Evolutionary conservation across 2,797 vertebrate genomes (phyloP).

Genomic region (Amblyraja radiata): DNA sequence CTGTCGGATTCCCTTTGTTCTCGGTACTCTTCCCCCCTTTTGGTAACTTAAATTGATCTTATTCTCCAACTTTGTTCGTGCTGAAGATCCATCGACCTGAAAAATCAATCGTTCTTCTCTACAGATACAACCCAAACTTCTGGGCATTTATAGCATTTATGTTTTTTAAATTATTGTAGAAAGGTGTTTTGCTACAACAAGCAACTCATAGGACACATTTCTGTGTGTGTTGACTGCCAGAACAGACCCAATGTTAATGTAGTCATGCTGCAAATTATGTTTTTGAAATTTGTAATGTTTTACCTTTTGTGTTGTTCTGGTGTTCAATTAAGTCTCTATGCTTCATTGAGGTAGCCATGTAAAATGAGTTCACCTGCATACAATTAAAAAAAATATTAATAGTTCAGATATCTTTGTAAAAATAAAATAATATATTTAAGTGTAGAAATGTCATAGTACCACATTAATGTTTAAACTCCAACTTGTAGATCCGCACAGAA

Average conservation of each 20-base stretch:
- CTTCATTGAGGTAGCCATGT: constrained; percentile 28
- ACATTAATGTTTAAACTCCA: neutral
- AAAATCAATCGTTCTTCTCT: too few relatives aligned
- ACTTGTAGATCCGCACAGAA: neutral
- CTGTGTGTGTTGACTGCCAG: neutral
- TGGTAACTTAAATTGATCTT: too few relatives aligned
- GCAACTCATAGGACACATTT: neutral
- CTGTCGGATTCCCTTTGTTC: too few relatives aligned
- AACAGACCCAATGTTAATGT: too few relatives aligned
- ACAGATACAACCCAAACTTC: too few relatives aligned
- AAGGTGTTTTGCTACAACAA: neutral
- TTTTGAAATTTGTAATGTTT: neutral
- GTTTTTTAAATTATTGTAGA: neutral
- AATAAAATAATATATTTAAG: neutral
- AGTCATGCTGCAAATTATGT: neutral
- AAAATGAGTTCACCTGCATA: constrained; percentile 18
- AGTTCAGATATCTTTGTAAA: neutral
- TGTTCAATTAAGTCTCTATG: constrained; percentile 31
- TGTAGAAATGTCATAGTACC: neutral
- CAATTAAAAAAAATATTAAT: neutral
- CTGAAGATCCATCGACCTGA: too few relatives aligned
- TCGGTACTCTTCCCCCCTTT: too few relatives aligned
- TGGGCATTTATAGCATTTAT: too few relatives aligned
- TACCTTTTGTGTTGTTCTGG: constrained; percentile 22
- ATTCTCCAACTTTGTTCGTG: too few relatives aligned